phyloP scores from a whole-genome alignment of 2,888 invertebrate species.

The Seira ritae region DNA sequence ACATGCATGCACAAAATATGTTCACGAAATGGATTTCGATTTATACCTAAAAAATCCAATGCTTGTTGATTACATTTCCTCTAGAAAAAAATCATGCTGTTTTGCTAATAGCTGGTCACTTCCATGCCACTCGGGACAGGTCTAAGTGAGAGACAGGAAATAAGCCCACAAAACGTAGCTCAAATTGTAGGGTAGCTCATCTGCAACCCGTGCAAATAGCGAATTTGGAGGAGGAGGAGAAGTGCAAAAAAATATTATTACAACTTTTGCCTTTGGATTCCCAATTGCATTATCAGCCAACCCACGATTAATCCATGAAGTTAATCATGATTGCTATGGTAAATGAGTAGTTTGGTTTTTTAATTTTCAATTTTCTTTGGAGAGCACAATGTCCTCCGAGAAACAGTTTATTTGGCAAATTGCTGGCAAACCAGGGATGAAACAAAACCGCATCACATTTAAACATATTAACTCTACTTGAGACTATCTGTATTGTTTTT shows the following conservation, averaged over 20 bases:
- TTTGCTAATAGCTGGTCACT: background rate
- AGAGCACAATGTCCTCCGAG: background rate
- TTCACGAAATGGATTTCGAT: background rate
- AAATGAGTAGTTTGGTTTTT: too few species aligned
- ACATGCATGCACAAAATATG: background rate
- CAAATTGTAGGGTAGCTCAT: background rate
- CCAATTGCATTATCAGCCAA: background rate
- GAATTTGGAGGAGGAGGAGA: background rate
- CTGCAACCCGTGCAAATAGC: background rate
- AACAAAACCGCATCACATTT: constrained; percentile 1
- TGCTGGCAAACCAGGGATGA: background rate
- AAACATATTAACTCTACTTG: too few species aligned
- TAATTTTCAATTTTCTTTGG: too few species aligned
- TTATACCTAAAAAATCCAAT: background rate
- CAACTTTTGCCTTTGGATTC: background rate
- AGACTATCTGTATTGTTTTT: background rate
- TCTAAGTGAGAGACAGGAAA: background rate
- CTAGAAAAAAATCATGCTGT: background rate
- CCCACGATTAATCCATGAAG: background rate
- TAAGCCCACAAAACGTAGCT: too few species aligned
- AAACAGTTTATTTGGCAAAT: background rate
- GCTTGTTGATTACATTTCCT: background rate
- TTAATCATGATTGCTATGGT: background rate
- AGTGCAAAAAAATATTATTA: background rate
- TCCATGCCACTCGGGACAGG: background rate